phyloP scores from a whole-genome alignment of 1,140 invertebrate species.

The Mizuhopecten yessoensis region DNA sequence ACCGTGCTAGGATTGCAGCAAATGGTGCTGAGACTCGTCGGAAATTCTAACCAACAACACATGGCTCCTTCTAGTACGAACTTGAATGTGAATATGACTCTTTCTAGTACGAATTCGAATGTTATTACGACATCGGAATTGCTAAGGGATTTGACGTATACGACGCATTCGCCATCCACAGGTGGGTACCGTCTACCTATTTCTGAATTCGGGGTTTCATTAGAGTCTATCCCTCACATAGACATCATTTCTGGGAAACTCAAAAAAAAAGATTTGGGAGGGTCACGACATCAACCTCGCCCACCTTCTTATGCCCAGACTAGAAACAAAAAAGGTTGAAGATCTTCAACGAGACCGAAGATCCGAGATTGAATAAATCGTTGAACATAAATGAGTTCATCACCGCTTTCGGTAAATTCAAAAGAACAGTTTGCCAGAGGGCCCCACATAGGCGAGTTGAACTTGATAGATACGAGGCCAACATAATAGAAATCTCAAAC shows the following conservation, averaged over 20 bases:
- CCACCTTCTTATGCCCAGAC: too few relatives aligned
- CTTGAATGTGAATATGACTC: not conserved
- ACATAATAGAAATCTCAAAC: slow-evolving; percentile 43
- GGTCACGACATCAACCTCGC: too few relatives aligned
- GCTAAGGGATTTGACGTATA: too few relatives aligned
- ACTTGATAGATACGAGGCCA: slow-evolving; percentile 46
- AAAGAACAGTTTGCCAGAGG: slow-evolving; percentile 50
- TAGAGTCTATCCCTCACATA: not conserved
- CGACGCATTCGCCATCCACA: too few relatives aligned
- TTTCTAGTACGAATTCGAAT: not conserved
- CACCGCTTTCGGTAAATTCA: slow-evolving; percentile 58
- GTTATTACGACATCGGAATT: too few relatives aligned
- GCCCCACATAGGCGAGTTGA: slow-evolving; percentile 43
- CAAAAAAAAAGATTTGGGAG: too few relatives aligned
- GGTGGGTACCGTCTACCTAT: not conserved
- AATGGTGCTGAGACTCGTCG: too few relatives aligned
- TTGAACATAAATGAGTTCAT: slow-evolving; percentile 52
- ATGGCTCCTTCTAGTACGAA: not conserved
- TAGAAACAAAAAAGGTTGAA: too few relatives aligned
- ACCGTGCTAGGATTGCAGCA: too few relatives aligned
- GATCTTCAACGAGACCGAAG: not conserved
- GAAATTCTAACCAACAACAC: too few relatives aligned
- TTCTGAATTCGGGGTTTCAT: not conserved
- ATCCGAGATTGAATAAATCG: slow-evolving; percentile 18
- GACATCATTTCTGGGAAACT: not conserved